These are phyloP conservation scores for Pipra filicauda DNA, from an alignment of 2,113 vertebrate genomes.

Conservation along the genomic window DNA sequence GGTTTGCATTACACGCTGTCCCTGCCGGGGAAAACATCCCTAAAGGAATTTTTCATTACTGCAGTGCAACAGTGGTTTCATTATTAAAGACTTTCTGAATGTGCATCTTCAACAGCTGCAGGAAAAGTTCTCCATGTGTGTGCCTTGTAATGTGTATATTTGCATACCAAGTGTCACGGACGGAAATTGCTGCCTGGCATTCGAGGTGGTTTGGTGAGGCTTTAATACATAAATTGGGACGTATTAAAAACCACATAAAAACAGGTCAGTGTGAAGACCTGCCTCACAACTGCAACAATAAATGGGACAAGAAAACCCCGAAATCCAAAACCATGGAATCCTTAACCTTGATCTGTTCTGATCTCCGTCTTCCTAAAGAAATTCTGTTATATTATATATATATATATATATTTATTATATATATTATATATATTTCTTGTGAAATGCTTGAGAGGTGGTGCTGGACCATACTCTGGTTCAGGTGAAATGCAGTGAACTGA, in stretches of 20 bases:
- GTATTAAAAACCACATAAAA: neutral
- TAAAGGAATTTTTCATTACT: conserved; percentile 36
- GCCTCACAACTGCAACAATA: neutral
- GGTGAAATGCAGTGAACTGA: neutral
- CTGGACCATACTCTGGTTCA: neutral
- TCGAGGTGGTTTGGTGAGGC: neutral
- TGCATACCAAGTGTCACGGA: neutral
- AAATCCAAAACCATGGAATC: neutral
- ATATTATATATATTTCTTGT: too few relatives aligned
- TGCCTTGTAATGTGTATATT: neutral
- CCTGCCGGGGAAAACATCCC: neutral
- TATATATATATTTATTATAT: too few relatives aligned
- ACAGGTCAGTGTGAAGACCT: neutral
- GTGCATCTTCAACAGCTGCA: conserved; percentile 30
- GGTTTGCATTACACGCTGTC: neutral
- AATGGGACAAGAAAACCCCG: neutral
- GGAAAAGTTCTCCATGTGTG: conserved; percentile 47
- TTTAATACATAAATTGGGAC: conserved; percentile 9
- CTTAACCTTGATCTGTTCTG: neutral
- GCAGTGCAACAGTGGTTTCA: neutral
- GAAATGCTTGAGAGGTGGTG: neutral
- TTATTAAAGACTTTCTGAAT: conserved; percentile 32
- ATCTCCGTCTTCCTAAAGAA: neutral
- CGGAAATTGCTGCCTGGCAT: neutral
- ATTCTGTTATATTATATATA: fast-evolving